Evolutionary conservation across 2,113 vertebrate genomes (phyloP).

Genomic region (Apteryx owenii): DNA sequence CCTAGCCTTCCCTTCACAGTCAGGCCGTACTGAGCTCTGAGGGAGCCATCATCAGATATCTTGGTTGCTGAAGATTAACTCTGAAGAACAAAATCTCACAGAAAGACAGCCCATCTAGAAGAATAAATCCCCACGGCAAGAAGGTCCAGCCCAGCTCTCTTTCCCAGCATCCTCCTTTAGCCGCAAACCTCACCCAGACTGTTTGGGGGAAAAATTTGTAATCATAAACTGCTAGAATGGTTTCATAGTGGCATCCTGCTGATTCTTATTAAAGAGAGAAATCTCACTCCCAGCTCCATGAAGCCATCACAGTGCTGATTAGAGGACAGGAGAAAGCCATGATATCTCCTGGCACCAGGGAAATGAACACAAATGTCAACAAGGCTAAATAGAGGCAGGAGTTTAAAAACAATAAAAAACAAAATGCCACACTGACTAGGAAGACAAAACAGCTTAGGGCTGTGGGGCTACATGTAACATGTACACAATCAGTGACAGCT

Average conservation of each 20-base stretch:
- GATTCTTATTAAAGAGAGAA: slow-evolving; percentile 76
- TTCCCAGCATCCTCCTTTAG: slow-evolving; percentile 28
- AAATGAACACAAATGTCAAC: slow-evolving; percentile 42
- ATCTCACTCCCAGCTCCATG: slow-evolving; percentile 51
- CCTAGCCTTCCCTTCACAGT: neutral
- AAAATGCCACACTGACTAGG: neutral
- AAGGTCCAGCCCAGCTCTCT: neutral
- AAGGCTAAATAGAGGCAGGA: neutral
- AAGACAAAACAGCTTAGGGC: neutral
- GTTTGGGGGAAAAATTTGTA: slow-evolving; percentile 17
- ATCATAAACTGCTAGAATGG: slow-evolving; percentile 54
- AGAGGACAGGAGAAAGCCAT: slow-evolving; percentile 17
- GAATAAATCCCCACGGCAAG: neutral
- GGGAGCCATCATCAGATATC: rapidly evolving
- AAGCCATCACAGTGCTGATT: slow-evolving; percentile 20
- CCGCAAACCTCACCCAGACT: neutral
- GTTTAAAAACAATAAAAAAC: neutral
- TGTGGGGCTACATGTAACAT: neutral
- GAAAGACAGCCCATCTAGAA: neutral
- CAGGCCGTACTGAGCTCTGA: neutral
- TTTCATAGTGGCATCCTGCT: slow-evolving; percentile 36
- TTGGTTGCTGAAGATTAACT: neutral
- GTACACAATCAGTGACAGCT: neutral
- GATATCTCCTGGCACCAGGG: slow-evolving; percentile 37
- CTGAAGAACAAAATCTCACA: neutral